Percentiles rank a stretch among this genome's conserved stretches.
Conservation (phyloP, 2,888 invertebrate genomes). For the Kryphioiulus occultus region DNA sequence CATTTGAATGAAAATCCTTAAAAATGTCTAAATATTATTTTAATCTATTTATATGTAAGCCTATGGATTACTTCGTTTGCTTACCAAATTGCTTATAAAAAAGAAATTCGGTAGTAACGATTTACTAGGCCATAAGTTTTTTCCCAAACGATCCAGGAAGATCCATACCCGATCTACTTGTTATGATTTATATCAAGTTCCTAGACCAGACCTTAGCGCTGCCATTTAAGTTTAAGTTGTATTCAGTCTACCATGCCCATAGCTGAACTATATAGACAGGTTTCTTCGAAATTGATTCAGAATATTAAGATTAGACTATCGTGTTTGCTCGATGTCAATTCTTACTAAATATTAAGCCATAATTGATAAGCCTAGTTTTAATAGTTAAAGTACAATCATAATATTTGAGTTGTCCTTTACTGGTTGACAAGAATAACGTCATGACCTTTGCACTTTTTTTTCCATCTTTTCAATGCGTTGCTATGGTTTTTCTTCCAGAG, state of each 20-base stretch:
- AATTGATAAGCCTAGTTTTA: background rate
- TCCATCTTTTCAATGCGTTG: background rate
- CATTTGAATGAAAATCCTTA: no score
- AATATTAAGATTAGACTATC: background rate
- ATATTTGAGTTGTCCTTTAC: background rate
- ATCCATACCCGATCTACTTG: background rate
- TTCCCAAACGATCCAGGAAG: background rate
- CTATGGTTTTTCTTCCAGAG: slow-evolving; percentile 65
- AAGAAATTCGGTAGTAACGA: no score
- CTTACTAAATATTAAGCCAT: background rate
- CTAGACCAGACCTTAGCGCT: slow-evolving; percentile 10
- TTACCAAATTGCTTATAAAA: no score
- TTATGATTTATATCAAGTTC: background rate
- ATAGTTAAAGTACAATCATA: background rate
- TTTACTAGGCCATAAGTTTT: background rate
- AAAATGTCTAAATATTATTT: no score
- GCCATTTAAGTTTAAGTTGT: background rate
- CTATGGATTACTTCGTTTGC: no score
- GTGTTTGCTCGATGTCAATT: background rate
- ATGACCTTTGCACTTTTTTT: background rate
- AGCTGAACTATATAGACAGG: background rate
- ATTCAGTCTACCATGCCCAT: slow-evolving; percentile 11
- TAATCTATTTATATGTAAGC: no score
- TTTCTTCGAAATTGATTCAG: background rate
- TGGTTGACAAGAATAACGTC: background rate